Evolutionary conservation across 2,797 vertebrate species (phyloP).

Genomic region (Leptatherina wallacei): DNA sequence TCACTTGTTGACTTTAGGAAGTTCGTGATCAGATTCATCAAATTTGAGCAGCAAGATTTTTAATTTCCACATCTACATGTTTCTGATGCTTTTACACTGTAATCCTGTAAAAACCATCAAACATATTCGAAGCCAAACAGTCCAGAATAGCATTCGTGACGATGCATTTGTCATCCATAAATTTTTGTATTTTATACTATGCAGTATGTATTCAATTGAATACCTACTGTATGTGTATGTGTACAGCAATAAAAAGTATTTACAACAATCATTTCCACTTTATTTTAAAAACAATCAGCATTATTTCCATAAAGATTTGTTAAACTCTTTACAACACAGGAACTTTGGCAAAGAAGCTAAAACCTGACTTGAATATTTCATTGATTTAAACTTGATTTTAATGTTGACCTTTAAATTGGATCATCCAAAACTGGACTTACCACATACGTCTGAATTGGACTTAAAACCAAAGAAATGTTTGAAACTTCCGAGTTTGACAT

Average conservation of each 20-base stretch:
- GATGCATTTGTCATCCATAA: neutral
- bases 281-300: constrained; percentile 25
- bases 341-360: neutral
- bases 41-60: neutral
- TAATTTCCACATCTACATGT: constrained; percentile 7
- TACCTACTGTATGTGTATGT: constrained; percentile 29
- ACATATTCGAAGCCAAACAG: constrained; percentile 18
- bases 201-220: constrained; percentile 29
- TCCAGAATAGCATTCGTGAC: neutral
- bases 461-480: neutral
- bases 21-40: neutral
- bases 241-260: constrained; percentile 43
- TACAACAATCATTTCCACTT: neutral
- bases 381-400: neutral
- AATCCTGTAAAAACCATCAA: neutral
- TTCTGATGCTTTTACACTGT: neutral
- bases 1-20: neutral
- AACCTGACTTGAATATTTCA: neutral
- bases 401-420: neutral
- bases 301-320: neutral
- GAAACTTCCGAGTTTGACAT: neutral
- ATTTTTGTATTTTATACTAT: constrained; percentile 21
- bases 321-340: neutral
- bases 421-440: neutral
- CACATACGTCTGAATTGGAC: neutral